Base-by-base conservation (phyloP, 2,888 invertebrate species). In the Tanaodytes sp. region DNA sequence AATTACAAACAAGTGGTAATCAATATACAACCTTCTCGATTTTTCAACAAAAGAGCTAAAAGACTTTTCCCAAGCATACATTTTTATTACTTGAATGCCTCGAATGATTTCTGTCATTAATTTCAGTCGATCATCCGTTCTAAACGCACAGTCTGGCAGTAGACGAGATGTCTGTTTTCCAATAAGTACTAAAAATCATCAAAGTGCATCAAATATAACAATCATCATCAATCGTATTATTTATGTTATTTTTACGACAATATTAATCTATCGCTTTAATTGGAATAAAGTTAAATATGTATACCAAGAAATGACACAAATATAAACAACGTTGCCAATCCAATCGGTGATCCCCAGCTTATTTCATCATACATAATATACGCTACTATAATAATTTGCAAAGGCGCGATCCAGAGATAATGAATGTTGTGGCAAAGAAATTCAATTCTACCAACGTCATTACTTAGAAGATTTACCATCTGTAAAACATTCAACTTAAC, bases 41-140 rank as follows among this genome's bases (percentile, higher is more conserved):
- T 85, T 81, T 30, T 85, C 88, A 1, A 91, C 85, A 3, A 91
- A 81, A n/a, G 88, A 87, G 0, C 90, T 90, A 80, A 95, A 95
- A 0, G 93, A 92, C 30, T 89, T 89, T 82, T 95, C 95, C 91
- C 95, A 95, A 0, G 93, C 92, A 79, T 93, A 94, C 94, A 95
- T 94, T 82, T 95, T 95, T 73, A 95, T 93, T 0, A 94, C 92
- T 67, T 93, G 90, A 75, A 95, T 93, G 0, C 95, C 96, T 76
- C 91, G 90, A 36, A 97, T 90, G 0, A 95, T 91, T 82, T 95
- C 97, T 80, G 93, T 95, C 95, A 97, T 96, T 1, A 96, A 84
- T 20, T 93, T 87, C 1, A 97, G 92, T 1, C 97, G 86, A 76
- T 93, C 89, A 85, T 97, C 97, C 0, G 96, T 95, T 54, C 92